These are phyloP conservation scores for Lycaena phlaeas DNA, from an alignment of 2,888 invertebrate species.

Conservation along the genomic window DNA sequence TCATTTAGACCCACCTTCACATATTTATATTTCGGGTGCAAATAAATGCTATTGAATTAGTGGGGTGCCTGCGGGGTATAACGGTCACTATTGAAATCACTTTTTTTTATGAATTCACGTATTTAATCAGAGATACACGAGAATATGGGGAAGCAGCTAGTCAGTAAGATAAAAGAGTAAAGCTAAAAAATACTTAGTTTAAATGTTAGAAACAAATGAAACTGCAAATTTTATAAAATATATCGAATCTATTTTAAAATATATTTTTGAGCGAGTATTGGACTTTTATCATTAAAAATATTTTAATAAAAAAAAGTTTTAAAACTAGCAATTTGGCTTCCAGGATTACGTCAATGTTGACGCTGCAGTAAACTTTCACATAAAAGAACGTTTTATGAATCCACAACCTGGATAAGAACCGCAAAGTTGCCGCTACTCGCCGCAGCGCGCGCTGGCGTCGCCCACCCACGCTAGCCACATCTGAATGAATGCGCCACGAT, in stretches of 20 bases:
- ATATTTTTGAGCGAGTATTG: too few species aligned
- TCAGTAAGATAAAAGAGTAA: too few species aligned
- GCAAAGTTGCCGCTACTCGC: slow-evolving; percentile 48
- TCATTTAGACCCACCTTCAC: slow-evolving; percentile 32
- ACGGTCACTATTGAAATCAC: slow-evolving; percentile 25
- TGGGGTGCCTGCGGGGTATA: slow-evolving; percentile 27
- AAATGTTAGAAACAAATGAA: too few species aligned
- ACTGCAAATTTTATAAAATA: too few species aligned
- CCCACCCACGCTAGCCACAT: slow-evolving; percentile 23
- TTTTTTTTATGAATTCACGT: too few species aligned
- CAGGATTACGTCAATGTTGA: slow-evolving; percentile 1
- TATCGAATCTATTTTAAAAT: too few species aligned
- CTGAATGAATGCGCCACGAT: slow-evolving; percentile 29
- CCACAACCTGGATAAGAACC: slow-evolving; percentile 21
- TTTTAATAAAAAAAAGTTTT: too few species aligned
- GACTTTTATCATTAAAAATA: too few species aligned
- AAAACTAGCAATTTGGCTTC: neutral
- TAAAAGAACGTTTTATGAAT: neutral
- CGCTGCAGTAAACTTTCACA: neutral
- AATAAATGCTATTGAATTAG: slow-evolving; percentile 32
- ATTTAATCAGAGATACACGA: too few species aligned
- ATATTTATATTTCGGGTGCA: slow-evolving; percentile 31
- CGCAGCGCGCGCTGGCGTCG: slow-evolving; percentile 41
- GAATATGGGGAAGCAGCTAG: too few species aligned
- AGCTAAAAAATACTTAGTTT: too few species aligned